Percentiles rank a stretch among this genome's conserved stretches.
Conservation (phyloP, 2,888 invertebrate species). For the Eretmocerus hayati region DNA sequence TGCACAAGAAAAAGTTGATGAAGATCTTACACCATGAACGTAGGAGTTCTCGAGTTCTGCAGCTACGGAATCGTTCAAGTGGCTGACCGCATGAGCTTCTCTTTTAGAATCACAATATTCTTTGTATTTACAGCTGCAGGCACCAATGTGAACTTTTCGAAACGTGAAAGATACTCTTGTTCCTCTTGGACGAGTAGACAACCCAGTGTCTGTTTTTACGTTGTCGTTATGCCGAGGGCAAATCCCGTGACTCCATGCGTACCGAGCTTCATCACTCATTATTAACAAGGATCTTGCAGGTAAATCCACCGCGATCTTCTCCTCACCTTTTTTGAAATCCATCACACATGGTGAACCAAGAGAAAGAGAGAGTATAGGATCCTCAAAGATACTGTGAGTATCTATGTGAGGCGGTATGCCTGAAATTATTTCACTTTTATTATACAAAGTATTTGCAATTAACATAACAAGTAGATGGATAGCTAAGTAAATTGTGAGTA, state of each 20-base stretch:
- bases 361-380: slow-evolving; percentile 80
- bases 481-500: background rate
- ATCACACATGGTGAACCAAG: slow-evolving; percentile 76
- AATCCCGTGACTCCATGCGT: slow-evolving; percentile 84
- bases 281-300: slow-evolving; percentile 68
- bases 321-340: slow-evolving; percentile 72
- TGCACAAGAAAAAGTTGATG: background rate
- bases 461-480: background rate
- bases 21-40: slow-evolving; percentile 60
- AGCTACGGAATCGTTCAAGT: slow-evolving; percentile 51
- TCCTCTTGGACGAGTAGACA: slow-evolving; percentile 53
- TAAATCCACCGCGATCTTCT: slow-evolving; percentile 58
- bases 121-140: slow-evolving; percentile 60
- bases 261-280: slow-evolving; percentile 74
- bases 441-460: background rate
- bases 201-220: slow-evolving; percentile 52
- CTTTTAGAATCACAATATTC: slow-evolving; percentile 61
- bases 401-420: slow-evolving; percentile 95
- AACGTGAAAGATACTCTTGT: slow-evolving; percentile 81
- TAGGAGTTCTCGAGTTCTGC: slow-evolving; percentile 63
- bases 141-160: slow-evolving; percentile 54
- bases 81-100: slow-evolving; percentile 11
- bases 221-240: slow-evolving; percentile 76
- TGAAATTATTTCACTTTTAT: too few species aligned
- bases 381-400: slow-evolving; percentile 89